Conservation (phyloP, 1,140 invertebrate genomes). For the Neotoxoptera formosana region DNA sequence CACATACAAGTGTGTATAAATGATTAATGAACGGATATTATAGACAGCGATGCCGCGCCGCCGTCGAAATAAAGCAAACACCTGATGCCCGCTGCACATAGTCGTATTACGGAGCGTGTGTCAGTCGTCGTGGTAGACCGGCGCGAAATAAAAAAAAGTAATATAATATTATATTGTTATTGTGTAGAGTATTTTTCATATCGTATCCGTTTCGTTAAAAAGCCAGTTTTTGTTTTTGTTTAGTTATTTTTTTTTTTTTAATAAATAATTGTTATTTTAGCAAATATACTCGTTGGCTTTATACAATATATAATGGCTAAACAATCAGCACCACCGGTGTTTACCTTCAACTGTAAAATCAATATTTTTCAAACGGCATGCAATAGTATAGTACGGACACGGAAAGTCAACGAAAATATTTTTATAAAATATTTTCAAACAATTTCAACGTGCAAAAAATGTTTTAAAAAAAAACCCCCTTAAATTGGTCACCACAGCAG, state of each 20-base stretch:
- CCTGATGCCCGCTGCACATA: conserved; percentile 28
- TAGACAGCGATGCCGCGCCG: not conserved
- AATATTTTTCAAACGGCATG: not conserved
- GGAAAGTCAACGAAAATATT: not conserved
- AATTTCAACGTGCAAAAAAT: not conserved
- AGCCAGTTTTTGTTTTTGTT: not conserved
- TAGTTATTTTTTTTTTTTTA: not conserved
- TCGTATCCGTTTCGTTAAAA: not conserved
- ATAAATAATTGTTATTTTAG: not conserved
- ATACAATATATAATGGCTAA: not conserved
- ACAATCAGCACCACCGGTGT: not conserved
- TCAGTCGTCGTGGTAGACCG: conserved; percentile 6
- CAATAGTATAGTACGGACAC: not conserved
- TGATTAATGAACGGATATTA: conserved; percentile 47
- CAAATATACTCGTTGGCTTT: not conserved
- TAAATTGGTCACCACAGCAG: not conserved
- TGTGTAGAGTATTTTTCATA: not conserved
- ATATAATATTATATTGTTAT: not conserved
- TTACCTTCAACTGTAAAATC: conserved; percentile 18
- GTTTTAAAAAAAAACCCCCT: not conserved
- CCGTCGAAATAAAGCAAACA: conserved; percentile 41
- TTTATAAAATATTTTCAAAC: not conserved
- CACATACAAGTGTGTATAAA: conserved; percentile 15
- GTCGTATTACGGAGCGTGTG: not conserved
- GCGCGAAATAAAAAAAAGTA: not conserved